Conservation (phyloP, 2,113 vertebrate genomes). For the Clupea harengus region DNA sequence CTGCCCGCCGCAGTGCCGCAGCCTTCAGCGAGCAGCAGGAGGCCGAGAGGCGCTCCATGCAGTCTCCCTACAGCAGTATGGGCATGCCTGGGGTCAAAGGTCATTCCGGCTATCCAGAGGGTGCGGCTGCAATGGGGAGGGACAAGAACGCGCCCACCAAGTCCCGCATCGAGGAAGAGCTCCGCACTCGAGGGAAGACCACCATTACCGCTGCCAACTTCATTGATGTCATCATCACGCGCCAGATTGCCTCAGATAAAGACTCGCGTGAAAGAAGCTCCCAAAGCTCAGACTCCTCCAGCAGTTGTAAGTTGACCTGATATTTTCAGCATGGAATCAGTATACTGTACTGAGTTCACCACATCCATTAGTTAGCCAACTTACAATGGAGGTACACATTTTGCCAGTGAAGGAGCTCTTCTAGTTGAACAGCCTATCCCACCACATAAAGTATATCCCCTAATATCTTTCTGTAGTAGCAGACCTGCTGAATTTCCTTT, state of each 20-base stretch:
- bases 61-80: constrained; percentile 67
- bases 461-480: no score
- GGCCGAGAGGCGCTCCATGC: constrained; percentile 72
- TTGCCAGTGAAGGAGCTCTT: background rate
- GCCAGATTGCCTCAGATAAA: constrained; percentile 96
- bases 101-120: constrained; percentile 81
- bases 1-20: constrained; percentile 68
- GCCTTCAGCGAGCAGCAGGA: constrained; percentile 76
- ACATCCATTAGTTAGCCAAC: background rate
- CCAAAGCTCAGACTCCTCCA: constrained; percentile 93
- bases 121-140: constrained; percentile 66
- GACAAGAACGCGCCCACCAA: constrained; percentile 91
- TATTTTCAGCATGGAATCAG: background rate
- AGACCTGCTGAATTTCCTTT: no score
- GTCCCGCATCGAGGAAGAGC: constrained; percentile 95
- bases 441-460: no score
- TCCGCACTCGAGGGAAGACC: constrained; percentile 93
- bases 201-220: constrained; percentile 98
- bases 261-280: constrained; percentile 90
- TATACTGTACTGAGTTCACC: background rate
- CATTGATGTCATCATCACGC: constrained; percentile 98
- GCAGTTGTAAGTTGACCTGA: constrained; percentile 81
- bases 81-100: constrained; percentile 77
- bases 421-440: no score
- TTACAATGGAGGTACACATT: background rate